Conservation (phyloP, 2,888 invertebrate genomes). For the Nysson spinosus region DNA sequence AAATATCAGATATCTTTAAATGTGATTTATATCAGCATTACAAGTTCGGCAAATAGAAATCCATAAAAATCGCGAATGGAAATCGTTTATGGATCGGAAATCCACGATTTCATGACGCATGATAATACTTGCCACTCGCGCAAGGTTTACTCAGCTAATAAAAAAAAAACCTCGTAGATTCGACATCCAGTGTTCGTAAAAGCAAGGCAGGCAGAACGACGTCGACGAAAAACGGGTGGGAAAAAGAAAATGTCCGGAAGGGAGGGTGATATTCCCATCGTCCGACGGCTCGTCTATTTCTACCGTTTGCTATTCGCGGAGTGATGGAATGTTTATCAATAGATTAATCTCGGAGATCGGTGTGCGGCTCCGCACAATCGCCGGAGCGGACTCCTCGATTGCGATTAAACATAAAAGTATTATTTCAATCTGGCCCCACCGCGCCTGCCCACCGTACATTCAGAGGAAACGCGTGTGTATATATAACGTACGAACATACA, state of each 20-base stretch:
- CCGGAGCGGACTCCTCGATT: constrained; percentile 67
- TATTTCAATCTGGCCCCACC: constrained; percentile 68
- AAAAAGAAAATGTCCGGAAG: constrained; percentile 11
- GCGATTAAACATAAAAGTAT: constrained; percentile 73
- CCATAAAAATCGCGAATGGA: constrained; percentile 8
- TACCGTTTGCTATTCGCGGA: constrained; percentile 59
- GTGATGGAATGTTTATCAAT: constrained; percentile 73
- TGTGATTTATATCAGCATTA: no score
- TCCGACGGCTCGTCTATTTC: constrained; percentile 55
- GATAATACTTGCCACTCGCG: constrained; percentile 50
- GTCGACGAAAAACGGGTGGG: constrained; percentile 37
- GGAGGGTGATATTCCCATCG: constrained; percentile 61
- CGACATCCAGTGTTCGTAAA: constrained; percentile 46
- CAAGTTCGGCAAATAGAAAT: constrained; percentile 10
- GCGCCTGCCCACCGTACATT: constrained; percentile 51
- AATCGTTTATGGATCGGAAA: constrained; percentile 36
- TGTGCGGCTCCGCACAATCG: constrained; percentile 65
- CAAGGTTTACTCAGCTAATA: constrained; percentile 57
- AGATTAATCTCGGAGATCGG: constrained; percentile 72
- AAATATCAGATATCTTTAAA: no score
- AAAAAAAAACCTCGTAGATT: constrained; percentile 39
- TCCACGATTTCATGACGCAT: constrained; percentile 45
- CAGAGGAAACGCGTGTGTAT: constrained; percentile 20
- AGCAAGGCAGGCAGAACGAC: constrained; percentile 56
- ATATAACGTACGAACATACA: constrained; percentile 28